Conservation (phyloP, 2,888 invertebrate species). For the Hedya salicella region DNA sequence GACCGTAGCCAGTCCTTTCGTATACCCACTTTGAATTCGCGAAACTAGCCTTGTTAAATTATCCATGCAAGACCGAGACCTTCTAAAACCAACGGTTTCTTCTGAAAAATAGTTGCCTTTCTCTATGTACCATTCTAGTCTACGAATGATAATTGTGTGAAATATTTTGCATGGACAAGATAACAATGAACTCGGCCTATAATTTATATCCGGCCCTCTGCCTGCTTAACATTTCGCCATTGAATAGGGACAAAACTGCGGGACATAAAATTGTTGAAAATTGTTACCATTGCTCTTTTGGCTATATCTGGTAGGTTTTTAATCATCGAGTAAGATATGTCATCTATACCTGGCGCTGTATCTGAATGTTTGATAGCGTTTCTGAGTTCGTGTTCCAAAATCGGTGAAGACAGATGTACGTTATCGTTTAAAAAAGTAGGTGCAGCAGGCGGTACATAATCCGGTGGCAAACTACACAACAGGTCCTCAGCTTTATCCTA, state of each 20-base stretch:
- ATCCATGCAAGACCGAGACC: not conserved
- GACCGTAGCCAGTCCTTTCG: not conserved
- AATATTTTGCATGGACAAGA: too few species aligned
- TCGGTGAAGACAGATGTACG: not conserved
- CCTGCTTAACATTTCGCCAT: conserved; percentile 45
- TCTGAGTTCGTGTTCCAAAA: conserved; percentile 8
- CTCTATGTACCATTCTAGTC: conserved; percentile 47
- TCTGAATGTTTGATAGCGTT: not conserved
- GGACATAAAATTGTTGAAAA: conserved; percentile 39
- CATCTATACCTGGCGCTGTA: conserved; percentile 2
- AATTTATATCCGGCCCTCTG: conserved; percentile 2
- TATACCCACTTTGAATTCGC: not conserved
- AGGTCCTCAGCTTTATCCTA: too few species aligned
- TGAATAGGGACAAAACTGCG: conserved; percentile 45
- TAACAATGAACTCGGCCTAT: conserved; percentile 46
- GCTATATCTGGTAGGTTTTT: conserved; percentile 34
- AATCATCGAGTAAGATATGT: conserved; percentile 35
- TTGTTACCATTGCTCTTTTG: conserved; percentile 33
- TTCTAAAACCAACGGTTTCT: conserved; percentile 5
- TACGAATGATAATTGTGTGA: conserved; percentile 43
- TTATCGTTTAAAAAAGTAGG: conserved; percentile 25
- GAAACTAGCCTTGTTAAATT: not conserved
- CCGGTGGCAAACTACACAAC: not conserved
- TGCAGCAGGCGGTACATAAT: not conserved
- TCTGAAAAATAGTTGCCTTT: not conserved